These are phyloP conservation scores for Drosophila kanekoi DNA, from an alignment of 2,888 invertebrate genomes.

Conservation along the genomic window DNA sequence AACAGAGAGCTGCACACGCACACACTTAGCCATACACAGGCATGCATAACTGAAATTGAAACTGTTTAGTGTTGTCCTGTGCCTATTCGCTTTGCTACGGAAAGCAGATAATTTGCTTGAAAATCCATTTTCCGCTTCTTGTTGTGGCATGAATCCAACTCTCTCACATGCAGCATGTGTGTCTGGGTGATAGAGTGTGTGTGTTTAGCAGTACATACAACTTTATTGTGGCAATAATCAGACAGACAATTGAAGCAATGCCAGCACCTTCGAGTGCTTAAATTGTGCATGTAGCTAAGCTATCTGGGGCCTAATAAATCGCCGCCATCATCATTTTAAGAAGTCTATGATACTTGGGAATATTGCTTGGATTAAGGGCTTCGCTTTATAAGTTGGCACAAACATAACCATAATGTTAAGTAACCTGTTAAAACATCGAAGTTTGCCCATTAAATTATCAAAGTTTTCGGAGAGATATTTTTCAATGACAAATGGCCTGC, in stretches of 20 bases:
- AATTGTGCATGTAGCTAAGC: not conserved
- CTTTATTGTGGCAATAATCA: slow-evolving; percentile 47
- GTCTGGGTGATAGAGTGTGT: slow-evolving; percentile 7
- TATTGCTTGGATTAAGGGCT: no score
- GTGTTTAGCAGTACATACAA: slow-evolving; percentile 16
- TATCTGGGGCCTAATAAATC: slow-evolving; percentile 27
- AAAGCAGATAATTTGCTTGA: slow-evolving; percentile 79
- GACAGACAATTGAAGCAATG: slow-evolving; percentile 28
- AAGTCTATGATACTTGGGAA: no score
- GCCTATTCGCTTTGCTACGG: slow-evolving; percentile 37
- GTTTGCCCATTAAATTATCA: no score
- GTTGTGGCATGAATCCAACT: slow-evolving; percentile 49
- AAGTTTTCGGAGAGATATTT: no score
- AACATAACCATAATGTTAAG: no score
- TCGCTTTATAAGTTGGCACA: no score
- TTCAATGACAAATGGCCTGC: no score
- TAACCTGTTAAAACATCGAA: no score
- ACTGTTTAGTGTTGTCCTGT: slow-evolving; percentile 60
- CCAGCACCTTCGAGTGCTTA: slow-evolving; percentile 20
- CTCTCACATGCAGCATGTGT: slow-evolving; percentile 7
- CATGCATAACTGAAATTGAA: slow-evolving; percentile 66
- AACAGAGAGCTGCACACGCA: slow-evolving; percentile 1
- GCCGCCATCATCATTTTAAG: not conserved
- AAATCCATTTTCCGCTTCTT: slow-evolving; percentile 81
- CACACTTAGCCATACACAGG: not conserved